These are phyloP conservation scores for Calonectris borealis DNA, from an alignment of 2,113 vertebrate genomes.

Conservation along the genomic window DNA sequence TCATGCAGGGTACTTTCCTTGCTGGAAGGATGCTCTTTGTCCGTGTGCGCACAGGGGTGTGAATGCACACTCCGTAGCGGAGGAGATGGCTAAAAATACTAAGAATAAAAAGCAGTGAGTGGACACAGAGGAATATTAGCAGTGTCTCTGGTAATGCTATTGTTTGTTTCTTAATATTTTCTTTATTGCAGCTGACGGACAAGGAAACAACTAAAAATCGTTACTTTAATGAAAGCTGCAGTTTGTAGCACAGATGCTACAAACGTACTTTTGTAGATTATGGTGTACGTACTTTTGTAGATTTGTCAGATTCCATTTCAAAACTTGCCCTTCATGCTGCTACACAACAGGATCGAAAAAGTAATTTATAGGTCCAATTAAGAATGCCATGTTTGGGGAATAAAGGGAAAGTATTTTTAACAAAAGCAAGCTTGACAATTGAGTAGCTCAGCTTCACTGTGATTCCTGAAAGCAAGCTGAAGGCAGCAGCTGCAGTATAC, in stretches of 20 bases:
- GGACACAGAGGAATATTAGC: not conserved
- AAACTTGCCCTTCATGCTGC: not conserved
- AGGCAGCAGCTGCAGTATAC: not conserved
- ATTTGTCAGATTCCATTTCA: not conserved
- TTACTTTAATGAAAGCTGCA: not conserved
- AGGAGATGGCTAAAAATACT: not conserved
- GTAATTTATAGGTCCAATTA: not conserved
- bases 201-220: not conserved
- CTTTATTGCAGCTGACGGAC: not conserved
- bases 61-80: fast-evolving
- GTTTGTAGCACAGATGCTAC: not conserved
- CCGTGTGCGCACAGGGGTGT: fast-evolving
- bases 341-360: not conserved
- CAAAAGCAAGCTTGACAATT: not conserved
- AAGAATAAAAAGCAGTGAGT: not conserved
- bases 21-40: not conserved
- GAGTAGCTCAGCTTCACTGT: not conserved
- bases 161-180: not conserved
- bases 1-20: not conserved
- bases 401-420: not conserved
- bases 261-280: too few species aligned
- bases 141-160: not conserved
- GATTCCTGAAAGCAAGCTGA: not conserved
- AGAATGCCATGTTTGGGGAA: not conserved
- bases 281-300: not conserved